Evolutionary conservation across 1,140 invertebrate species (phyloP), one percentile per base, ranked within the genome.

Genomic region (Eriosoma lanigerum): DNA sequence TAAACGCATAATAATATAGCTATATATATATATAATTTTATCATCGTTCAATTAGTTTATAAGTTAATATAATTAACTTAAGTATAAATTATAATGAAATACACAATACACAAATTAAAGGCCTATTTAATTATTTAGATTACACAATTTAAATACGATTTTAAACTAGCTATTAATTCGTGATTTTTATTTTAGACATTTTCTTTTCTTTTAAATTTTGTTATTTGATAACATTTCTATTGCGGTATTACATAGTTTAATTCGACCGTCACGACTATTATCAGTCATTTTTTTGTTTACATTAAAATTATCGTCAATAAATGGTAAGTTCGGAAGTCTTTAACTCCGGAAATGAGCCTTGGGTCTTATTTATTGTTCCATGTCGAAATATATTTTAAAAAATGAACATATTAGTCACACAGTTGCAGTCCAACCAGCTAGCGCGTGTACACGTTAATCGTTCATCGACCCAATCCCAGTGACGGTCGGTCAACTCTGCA

Each of bases 401-500:
- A 17, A 66, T 44, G 12, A 38, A 6, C 24, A 29, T 66, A 66
- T 66, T 44, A 66, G 32, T 66, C 62, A 66, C 62, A 66, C 62
- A 44, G 19, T 48, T 38, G 8, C 8, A 38, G 32, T 38, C 32
- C 54, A 15, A 13, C 21, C n/a, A 46, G n/a, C 32, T 9, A n/a
- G 32, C 1, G n/a, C 44, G 21, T 48, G 54, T 56, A 56, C 46
- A 19, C 68, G 70, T 73, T 73, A 73, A 38, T 24, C 70, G 70
- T 73, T 54, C 50, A 15, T 50, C 29, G 70, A 73, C 70, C 70
- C 70, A 32, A 72, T 50, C 3, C 15, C 38, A 3, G 24, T 19
- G 26, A n/a, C 70, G 17, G 17, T 52, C 29, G 15, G 26, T 73
- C 19, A 32, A 17, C 26, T 73, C 50, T 15, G 15, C 26, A 15